A percentile compares a stretch with the other conserved stretches of the same genome.
These are phyloP conservation scores for Glossosoma conforme DNA, from an alignment of 1,140 invertebrate genomes.

Conservation along the genomic window DNA sequence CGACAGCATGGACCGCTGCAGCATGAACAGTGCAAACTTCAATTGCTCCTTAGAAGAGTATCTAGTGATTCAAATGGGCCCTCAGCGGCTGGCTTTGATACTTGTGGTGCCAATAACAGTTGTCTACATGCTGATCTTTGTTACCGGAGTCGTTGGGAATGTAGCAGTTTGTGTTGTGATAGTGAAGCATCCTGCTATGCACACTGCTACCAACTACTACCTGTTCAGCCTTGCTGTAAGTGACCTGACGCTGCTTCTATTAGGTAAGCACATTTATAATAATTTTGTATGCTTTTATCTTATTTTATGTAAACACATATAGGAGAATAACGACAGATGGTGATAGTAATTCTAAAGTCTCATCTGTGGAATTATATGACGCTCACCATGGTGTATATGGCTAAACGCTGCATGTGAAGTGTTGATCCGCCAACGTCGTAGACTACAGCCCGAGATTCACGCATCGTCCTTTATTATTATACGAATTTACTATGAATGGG, in stretches of 20 bases:
- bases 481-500: too few relatives aligned
- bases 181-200: constrained; percentile 73
- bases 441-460: too few relatives aligned
- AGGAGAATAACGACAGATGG: not conserved
- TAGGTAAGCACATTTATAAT: constrained; percentile 56
- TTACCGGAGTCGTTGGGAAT: constrained; percentile 85
- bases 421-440: too few relatives aligned
- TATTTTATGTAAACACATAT: not conserved
- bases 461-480: too few relatives aligned
- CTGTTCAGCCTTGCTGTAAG: constrained; percentile 81
- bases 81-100: constrained; percentile 44
- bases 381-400: too few relatives aligned
- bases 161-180: constrained; percentile 86
- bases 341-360: too few relatives aligned
- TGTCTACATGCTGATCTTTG: constrained; percentile 73
- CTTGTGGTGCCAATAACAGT: constrained; percentile 61
- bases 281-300: constrained; percentile 2
- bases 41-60: constrained; percentile 51
- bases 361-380: too few relatives aligned
- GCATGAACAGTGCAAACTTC: constrained; percentile 34
- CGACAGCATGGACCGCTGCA: constrained; percentile 12
- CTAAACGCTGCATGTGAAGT: too few relatives aligned
- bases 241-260: constrained; percentile 66
- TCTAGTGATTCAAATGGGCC: constrained; percentile 47
- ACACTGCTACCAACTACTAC: constrained; percentile 88